Conservation (phyloP, 1,140 invertebrate genomes). For the Hycleus phaleratus region DNA sequence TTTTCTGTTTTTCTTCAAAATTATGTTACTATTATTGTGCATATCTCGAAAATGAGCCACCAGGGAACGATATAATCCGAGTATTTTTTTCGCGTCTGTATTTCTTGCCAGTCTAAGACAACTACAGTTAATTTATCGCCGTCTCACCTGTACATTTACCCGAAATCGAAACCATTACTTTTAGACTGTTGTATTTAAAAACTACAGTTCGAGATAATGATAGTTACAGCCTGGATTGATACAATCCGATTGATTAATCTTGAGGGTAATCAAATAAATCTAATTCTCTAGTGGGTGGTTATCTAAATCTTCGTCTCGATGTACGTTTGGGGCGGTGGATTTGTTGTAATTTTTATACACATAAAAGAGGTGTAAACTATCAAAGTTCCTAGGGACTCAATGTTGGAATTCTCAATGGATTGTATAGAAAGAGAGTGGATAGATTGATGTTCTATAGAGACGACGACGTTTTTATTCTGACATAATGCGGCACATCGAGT, state of each 20-base stretch:
- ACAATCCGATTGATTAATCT: background rate
- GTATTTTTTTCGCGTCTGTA: no score
- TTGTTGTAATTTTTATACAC: background rate
- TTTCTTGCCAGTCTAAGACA: no score
- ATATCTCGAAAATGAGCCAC: no score
- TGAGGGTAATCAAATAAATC: constrained; percentile 1
- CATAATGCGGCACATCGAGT: constrained; percentile 5
- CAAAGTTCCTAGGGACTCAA: background rate
- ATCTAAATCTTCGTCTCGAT: no score
- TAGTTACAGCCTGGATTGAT: background rate
- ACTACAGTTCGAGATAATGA: background rate
- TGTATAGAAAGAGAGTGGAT: constrained; percentile 2
- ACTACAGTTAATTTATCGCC: no score
- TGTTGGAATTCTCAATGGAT: background rate
- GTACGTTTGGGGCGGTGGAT: no score
- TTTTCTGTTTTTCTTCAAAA: no score
- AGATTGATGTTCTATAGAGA: constrained; percentile 10
- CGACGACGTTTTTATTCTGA: constrained; percentile 6
- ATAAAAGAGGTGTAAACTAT: background rate
- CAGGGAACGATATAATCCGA: no score
- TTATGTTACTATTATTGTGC: no score
- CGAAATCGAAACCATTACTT: background rate
- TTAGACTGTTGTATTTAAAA: background rate
- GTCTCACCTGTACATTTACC: no score
- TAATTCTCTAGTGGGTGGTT: background rate